phyloP scores from a whole-genome alignment of 2,797 vertebrate species.

The Sphenodon punctatus region DNA sequence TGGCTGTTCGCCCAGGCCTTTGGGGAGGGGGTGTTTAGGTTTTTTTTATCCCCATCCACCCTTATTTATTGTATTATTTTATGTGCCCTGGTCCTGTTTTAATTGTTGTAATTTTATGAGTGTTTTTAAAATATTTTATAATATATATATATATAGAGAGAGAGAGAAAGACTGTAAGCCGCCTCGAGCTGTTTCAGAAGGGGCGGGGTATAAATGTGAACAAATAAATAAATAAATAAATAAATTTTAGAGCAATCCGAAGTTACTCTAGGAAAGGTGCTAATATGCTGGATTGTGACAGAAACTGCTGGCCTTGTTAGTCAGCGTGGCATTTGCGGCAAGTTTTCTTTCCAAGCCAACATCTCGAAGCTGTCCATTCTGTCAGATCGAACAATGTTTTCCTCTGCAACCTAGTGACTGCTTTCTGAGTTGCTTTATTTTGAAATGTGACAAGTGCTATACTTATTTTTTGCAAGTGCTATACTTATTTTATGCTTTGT shows the following conservation, averaged over 20 bases:
- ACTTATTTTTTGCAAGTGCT: constrained; percentile 27
- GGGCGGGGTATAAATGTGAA: too few species aligned
- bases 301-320: constrained; percentile 8
- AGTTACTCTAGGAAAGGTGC: neutral
- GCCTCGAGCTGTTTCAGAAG: too few species aligned
- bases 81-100: too few species aligned
- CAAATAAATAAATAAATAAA: too few species aligned
- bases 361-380: constrained; percentile 33
- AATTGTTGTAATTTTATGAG: too few species aligned
- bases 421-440: constrained; percentile 29
- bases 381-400: constrained; percentile 18
- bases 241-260: neutral
- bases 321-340: constrained; percentile 13
- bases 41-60: too few species aligned
- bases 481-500: constrained; percentile 31
- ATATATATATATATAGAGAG: too few species aligned
- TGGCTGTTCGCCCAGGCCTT: too few species aligned
- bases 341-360: constrained; percentile 21
- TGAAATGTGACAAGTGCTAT: constrained; percentile 22
- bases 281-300: neutral
- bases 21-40: too few species aligned
- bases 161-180: too few species aligned
- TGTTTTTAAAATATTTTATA: too few species aligned
- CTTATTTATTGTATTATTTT: too few species aligned
- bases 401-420: neutral